Evolutionary conservation across 2,797 vertebrate genomes (phyloP).

Genomic region (Gallinago stenura): DNA sequence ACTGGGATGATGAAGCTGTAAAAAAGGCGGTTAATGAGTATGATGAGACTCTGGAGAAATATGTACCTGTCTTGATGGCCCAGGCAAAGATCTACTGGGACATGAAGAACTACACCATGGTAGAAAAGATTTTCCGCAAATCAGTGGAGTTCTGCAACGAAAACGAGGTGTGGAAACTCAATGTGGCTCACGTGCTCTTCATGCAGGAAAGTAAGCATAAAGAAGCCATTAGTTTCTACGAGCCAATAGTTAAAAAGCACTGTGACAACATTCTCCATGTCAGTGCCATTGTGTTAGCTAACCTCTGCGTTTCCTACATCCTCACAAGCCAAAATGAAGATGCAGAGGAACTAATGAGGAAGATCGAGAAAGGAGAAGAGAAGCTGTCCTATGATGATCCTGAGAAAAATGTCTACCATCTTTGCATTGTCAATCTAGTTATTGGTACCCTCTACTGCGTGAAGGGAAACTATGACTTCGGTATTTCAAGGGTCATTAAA

Average conservation of each 20-base stretch:
- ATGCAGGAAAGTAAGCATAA: slow-evolving; percentile 98
- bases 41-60: slow-evolving; percentile 90
- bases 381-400: slow-evolving; percentile 91
- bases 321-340: slow-evolving; percentile 96
- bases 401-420: slow-evolving; percentile 93
- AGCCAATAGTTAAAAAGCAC: slow-evolving; percentile 96
- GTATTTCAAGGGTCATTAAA: slow-evolving; percentile 95
- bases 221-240: slow-evolving; percentile 94
- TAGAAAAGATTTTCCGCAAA: slow-evolving; percentile 96
- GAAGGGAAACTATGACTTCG: slow-evolving; percentile 96
- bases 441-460: slow-evolving; percentile 97
- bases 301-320: slow-evolving; percentile 96
- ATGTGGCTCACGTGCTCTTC: slow-evolving; percentile 95
- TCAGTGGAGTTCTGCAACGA: slow-evolving; percentile 94
- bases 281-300: slow-evolving; percentile 94
- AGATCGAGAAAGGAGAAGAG: slow-evolving; percentile 96
- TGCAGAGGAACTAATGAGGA: slow-evolving; percentile 93
- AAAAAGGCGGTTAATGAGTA: slow-evolving; percentile 89
- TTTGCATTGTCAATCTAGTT: slow-evolving; percentile 97
- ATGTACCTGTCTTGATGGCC: slow-evolving; percentile 94
- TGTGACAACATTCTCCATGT: slow-evolving; percentile 92
- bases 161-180: slow-evolving; percentile 94
- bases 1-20: slow-evolving; percentile 85
- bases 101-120: slow-evolving; percentile 92
- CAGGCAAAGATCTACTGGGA: slow-evolving; percentile 98